A percentile compares a stretch with the other conserved stretches of the same genome.
Conservation (phyloP, 2,797 vertebrate genomes). For the Coregonus ussuriensis region DNA sequence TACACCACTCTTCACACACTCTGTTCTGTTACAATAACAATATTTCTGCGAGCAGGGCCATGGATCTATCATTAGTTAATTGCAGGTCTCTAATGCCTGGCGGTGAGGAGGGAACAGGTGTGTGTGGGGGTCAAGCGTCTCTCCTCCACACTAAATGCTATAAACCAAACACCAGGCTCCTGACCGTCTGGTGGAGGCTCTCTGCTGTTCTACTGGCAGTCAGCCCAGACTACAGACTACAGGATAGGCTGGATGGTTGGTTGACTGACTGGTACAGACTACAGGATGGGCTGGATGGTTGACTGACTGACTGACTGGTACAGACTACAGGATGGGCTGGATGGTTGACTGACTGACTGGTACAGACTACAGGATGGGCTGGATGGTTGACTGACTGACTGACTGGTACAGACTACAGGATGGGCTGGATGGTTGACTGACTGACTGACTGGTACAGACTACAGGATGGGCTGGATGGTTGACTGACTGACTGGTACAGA, state of each 20-base stretch:
- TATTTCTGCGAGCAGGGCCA: conserved; percentile 26
- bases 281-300: no score
- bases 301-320: not conserved
- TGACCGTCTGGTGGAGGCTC: conserved; percentile 53
- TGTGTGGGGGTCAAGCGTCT: conserved; percentile 26
- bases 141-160: conserved; percentile 61
- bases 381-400: no score
- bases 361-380: no score
- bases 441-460: no score
- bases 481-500: not conserved
- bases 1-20: not conserved
- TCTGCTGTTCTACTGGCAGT: conserved; percentile 47
- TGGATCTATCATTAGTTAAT: conserved; percentile 55
- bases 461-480: not conserved
- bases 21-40: conserved; percentile 22
- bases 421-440: no score
- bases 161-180: conserved; percentile 53
- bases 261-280: not conserved
- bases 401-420: not conserved
- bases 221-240: conserved; percentile 32
- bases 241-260: not conserved
- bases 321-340: no score
- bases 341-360: not conserved
- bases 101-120: conserved; percentile 34
- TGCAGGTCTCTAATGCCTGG: conserved; percentile 46